These are phyloP conservation scores for Octonoba sinensis DNA, from an alignment of 2,888 invertebrate genomes.

Conservation along the genomic window DNA sequence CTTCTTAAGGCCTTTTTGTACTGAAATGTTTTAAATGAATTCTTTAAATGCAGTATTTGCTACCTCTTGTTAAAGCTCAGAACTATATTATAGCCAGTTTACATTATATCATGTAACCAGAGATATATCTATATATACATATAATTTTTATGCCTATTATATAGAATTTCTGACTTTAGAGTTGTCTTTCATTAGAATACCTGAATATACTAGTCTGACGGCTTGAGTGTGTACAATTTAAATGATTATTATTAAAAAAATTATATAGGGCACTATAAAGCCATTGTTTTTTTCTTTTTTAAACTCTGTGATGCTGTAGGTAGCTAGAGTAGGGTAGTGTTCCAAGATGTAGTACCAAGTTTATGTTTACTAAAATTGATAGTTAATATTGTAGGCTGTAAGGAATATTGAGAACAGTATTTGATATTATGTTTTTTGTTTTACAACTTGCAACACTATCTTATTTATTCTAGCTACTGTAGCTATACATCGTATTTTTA, in stretches of 20 bases:
- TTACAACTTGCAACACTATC: conserved; percentile 63
- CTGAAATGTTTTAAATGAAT: conserved; percentile 61
- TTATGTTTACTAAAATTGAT: conserved; percentile 9
- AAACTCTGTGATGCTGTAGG: conserved; percentile 57
- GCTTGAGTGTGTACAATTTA: conserved; percentile 56
- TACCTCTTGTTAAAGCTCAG: conserved; percentile 64
- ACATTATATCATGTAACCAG: conserved; percentile 63
- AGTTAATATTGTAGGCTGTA: too few species aligned
- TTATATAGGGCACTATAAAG: conserved; percentile 43
- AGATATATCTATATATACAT: conserved; percentile 61
- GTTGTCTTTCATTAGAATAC: conserved; percentile 63
- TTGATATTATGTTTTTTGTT: conserved; percentile 30
- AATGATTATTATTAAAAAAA: conserved; percentile 45
- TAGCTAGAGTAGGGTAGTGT: conserved; percentile 64
- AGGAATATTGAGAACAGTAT: conserved; percentile 23
- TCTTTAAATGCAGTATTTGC: conserved; percentile 64
- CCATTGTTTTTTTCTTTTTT: conserved; percentile 51
- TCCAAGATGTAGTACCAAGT: conserved; percentile 55
- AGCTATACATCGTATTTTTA: conserved; percentile 58
- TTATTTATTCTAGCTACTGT: conserved; percentile 62
- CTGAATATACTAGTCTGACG: conserved; percentile 60
- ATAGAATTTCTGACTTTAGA: conserved; percentile 59
- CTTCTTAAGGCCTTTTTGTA: conserved; percentile 59
- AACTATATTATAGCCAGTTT: conserved; percentile 65
- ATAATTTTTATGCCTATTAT: conserved; percentile 63